phyloP scores from a whole-genome alignment of 2,888 invertebrate species.

The Caenorhabditis sp. region DNA sequence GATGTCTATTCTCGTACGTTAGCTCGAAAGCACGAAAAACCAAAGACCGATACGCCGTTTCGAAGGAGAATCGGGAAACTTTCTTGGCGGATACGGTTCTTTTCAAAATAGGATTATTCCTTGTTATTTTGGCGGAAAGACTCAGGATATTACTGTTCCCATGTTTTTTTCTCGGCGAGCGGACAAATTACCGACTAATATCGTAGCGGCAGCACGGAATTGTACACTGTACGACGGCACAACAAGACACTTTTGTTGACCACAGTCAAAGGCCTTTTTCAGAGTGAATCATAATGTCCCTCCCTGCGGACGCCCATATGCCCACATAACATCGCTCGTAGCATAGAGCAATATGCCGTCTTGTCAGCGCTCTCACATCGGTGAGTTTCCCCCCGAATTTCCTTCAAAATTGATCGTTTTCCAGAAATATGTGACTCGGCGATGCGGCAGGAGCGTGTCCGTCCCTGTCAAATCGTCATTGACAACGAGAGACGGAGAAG shows the following conservation, averaged over 20 bases:
- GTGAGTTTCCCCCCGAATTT: background rate
- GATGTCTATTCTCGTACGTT: too few relatives aligned
- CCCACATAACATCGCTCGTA: too few relatives aligned
- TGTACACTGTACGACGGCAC: conserved; percentile 25
- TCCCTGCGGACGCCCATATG: background rate
- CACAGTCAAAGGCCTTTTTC: conserved; percentile 22
- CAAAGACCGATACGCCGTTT: too few relatives aligned
- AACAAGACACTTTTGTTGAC: conserved; percentile 24
- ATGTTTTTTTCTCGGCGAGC: too few relatives aligned
- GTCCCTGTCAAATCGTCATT: conserved; percentile 11
- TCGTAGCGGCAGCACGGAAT: background rate
- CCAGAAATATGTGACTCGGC: conserved; percentile 8
- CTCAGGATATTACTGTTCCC: too few relatives aligned
- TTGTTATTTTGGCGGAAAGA: too few relatives aligned
- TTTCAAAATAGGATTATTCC: too few relatives aligned
- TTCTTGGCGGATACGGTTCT: too few relatives aligned
- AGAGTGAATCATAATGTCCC: conserved; percentile 13
- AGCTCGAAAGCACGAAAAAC: too few relatives aligned
- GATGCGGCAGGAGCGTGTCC: conserved; percentile 23
- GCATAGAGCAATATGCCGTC: conserved; percentile 8
- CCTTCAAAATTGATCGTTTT: background rate
- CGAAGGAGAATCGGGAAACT: too few relatives aligned
- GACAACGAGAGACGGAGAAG: conserved; percentile 1
- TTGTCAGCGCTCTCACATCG: conserved; percentile 14
- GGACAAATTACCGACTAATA: background rate